Base-by-base conservation (phyloP, 2,797 vertebrate species). In the Hemitrygon akajei region DNA sequence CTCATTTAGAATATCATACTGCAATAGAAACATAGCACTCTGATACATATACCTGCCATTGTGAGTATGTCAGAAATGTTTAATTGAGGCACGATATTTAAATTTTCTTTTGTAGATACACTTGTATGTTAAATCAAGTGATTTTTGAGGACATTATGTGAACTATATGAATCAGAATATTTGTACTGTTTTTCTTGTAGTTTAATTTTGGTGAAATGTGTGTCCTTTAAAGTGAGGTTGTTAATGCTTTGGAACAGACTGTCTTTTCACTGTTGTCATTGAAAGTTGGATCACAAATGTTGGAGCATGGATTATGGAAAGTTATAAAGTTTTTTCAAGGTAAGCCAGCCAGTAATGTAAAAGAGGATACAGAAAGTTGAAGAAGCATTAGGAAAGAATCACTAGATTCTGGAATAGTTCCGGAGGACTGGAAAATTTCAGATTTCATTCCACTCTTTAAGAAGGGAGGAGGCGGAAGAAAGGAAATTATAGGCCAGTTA, bases 141-240 rank as follows among this genome's bases (percentile, higher is more conserved):
- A 30, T 14, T 63, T 87, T 66, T 87, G 84, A 63, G 30, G 66
- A 30, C 56, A 30, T 11, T 27, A 60, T 11, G 14, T 66, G 86
- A 89, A 89, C 63, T 84, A 14, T n/a, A 89, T 63, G 34, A n/a
- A 20, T 89, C 60, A 66, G 20, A 37, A n/a, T 73, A 73, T 25
- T 25, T 73, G 14, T 9, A 66, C 73, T 73, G 25, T 84, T 96
- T 96, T 63, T 95, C 80, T 95, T 95, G 22, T 73, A 95, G 4
- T 16, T 30, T 58, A 37, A 95, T 95, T 95, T 94, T 73, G 75
- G 75, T 95, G 94, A 87, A 63, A 60, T 34, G 27, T 56, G 11
- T 87, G 30, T 11, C 58, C 12, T 34, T 87, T 30, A 63, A 56
- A 58, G 58, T 60, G 58, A 87, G 30, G 30, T 7, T 87, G 84